These are phyloP conservation scores for Hormaphis cornu DNA, from an alignment of 1,140 invertebrate genomes.

Conservation along the genomic window DNA sequence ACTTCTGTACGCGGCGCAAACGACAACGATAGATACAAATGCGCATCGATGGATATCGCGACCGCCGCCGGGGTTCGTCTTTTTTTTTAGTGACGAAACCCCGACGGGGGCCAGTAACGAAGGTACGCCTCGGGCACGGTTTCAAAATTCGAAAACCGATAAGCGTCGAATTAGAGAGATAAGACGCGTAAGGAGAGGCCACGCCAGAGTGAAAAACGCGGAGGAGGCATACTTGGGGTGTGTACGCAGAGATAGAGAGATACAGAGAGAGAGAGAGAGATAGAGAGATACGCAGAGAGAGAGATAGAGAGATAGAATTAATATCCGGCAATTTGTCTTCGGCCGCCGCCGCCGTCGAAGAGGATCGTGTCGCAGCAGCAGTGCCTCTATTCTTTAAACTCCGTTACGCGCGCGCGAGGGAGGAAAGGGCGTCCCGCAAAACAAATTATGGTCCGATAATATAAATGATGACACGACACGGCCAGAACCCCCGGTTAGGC, in stretches of 20 bases:
- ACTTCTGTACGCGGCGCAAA: too few relatives aligned
- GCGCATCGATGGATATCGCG: too few relatives aligned
- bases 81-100: too few relatives aligned
- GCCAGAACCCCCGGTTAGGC: slow-evolving; percentile 1
- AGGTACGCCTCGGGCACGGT: slow-evolving; percentile 1
- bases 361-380: slow-evolving; percentile 3
- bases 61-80: too few relatives aligned
- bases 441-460: slow-evolving; percentile 31
- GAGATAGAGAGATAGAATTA: background rate
- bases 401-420: background rate
- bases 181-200: too few relatives aligned
- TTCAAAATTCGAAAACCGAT: slow-evolving; percentile 18
- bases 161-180: background rate
- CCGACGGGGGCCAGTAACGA: too few relatives aligned
- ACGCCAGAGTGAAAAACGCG: too few relatives aligned
- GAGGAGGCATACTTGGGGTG: too few relatives aligned
- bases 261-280: too few relatives aligned
- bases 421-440: background rate
- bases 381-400: too few relatives aligned
- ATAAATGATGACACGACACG: slow-evolving; percentile 32
- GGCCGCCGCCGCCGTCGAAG: background rate
- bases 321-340: slow-evolving; percentile 27
- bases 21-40: too few relatives aligned
- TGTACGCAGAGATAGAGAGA: too few relatives aligned
- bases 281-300: background rate